Conservation (phyloP, 1,140 invertebrate species). For the Eueides isabella region DNA sequence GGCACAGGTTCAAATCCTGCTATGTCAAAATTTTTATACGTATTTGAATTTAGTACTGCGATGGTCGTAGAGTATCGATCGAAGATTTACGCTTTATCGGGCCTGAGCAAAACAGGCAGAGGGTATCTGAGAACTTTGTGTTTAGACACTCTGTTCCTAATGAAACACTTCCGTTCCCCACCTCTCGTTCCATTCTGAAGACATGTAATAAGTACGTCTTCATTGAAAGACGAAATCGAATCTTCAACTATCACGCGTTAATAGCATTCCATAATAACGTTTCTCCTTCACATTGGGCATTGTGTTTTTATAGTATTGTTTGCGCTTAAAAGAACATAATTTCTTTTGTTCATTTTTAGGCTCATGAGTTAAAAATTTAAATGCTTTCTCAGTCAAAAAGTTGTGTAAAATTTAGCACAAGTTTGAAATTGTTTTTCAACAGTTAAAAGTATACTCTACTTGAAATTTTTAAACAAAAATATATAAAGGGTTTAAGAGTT, state of each 20-base stretch:
- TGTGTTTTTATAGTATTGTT: neutral
- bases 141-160: too few species aligned
- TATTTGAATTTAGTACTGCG: too few species aligned
- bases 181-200: too few species aligned
- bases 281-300: neutral
- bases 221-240: neutral
- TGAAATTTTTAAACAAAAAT: neutral
- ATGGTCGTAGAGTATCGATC: too few species aligned
- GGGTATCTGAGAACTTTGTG: too few species aligned
- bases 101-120: too few species aligned
- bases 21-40: too few species aligned
- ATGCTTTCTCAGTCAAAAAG: neutral
- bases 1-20: too few species aligned
- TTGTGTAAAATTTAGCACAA: neutral
- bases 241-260: neutral
- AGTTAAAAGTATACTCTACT: neutral
- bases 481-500: neutral
- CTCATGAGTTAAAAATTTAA: neutral
- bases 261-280: neutral
- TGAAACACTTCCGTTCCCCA: too few species aligned
- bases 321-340: neutral
- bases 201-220: too few species aligned
- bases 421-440: neutral
- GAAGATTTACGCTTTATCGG: too few species aligned
- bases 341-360: slow-evolving; percentile 6